Percentiles rank a stretch among this genome's conserved stretches.
Conservation (phyloP, 2,113 vertebrate species). For the Australoheros scitulus region DNA sequence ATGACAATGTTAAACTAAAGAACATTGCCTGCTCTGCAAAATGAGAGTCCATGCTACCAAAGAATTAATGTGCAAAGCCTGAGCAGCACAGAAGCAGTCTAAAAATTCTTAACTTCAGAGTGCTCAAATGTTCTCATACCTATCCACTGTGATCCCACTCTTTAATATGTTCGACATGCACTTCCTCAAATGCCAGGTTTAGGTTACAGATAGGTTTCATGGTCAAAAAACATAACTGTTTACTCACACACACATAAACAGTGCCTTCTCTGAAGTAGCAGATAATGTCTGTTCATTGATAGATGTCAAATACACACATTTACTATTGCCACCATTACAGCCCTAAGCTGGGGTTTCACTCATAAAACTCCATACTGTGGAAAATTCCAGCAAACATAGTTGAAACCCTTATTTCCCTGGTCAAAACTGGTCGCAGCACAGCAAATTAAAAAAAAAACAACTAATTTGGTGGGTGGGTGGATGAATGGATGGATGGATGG, state of each 20-base stretch:
- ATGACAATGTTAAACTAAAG: slow-evolving; percentile 78
- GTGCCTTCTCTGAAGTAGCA: too few species aligned
- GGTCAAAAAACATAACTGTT: neutral
- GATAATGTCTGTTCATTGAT: too few species aligned
- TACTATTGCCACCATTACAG: too few species aligned
- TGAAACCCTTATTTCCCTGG: neutral
- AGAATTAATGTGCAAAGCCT: slow-evolving; percentile 65
- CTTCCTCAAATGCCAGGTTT: neutral
- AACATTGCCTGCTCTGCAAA: slow-evolving; percentile 66
- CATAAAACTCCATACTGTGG: slow-evolving; percentile 1
- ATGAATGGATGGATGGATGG: too few species aligned
- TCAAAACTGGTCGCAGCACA: neutral
- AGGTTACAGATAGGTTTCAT: neutral
- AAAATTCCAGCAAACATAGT: neutral
- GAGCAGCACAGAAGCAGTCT: slow-evolving; percentile 33
- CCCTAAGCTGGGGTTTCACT: too few species aligned
- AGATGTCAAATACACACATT: too few species aligned
- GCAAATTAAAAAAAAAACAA: too few species aligned
- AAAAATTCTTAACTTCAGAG: slow-evolving; percentile 43
- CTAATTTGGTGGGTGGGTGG: too few species aligned
- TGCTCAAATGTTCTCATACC: neutral
- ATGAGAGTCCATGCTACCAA: slow-evolving; percentile 52
- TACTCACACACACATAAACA: neutral
- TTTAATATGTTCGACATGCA: neutral
- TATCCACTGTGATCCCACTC: neutral